Conservation (phyloP, 37 sponge, comb jelly and placozoan species). For the Chondrosia reniformis region DNA sequence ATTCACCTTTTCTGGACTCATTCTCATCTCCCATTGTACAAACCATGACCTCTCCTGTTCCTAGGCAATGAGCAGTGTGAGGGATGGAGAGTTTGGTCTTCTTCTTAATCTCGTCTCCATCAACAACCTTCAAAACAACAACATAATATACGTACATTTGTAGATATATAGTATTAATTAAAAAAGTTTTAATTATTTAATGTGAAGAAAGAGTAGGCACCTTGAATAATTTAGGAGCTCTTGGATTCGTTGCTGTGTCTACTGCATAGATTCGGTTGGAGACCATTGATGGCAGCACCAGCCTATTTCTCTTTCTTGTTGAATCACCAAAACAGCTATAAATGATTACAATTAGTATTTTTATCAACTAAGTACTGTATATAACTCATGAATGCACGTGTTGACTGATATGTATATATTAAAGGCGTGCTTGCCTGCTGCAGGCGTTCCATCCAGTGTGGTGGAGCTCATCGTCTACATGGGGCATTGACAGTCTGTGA, state of each 20-base stretch:
- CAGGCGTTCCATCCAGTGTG: constrained; percentile 93
- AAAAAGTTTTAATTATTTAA: too few relatives aligned
- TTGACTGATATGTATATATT: too few relatives aligned
- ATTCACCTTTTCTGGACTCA: constrained; percentile 70
- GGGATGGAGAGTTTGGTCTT: constrained; percentile 65
- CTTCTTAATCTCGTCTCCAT: constrained; percentile 53
- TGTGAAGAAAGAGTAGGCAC: constrained; percentile 30
- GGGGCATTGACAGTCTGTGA: constrained; percentile 64
- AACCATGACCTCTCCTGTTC: constrained; percentile 76
- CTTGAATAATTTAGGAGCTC: constrained; percentile 66
- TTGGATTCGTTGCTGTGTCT: constrained; percentile 71
- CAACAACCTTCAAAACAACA: constrained; percentile 55
- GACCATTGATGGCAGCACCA: constrained; percentile 71
- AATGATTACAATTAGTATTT: neutral
- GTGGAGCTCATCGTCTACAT: constrained; percentile 80
- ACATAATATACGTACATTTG: too few relatives aligned
- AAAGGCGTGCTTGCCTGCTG: constrained; percentile 86
- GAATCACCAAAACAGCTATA: constrained; percentile 77
- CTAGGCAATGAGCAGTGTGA: constrained; percentile 88
- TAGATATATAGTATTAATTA: neutral
- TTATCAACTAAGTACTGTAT: too few relatives aligned
- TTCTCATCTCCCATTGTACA: constrained; percentile 77
- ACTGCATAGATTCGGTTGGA: constrained; percentile 74
- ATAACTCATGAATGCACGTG: too few relatives aligned
- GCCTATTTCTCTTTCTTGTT: constrained; percentile 53